phyloP scores from a whole-genome alignment of 2,888 invertebrate species.

The Cylloceria caligata region DNA sequence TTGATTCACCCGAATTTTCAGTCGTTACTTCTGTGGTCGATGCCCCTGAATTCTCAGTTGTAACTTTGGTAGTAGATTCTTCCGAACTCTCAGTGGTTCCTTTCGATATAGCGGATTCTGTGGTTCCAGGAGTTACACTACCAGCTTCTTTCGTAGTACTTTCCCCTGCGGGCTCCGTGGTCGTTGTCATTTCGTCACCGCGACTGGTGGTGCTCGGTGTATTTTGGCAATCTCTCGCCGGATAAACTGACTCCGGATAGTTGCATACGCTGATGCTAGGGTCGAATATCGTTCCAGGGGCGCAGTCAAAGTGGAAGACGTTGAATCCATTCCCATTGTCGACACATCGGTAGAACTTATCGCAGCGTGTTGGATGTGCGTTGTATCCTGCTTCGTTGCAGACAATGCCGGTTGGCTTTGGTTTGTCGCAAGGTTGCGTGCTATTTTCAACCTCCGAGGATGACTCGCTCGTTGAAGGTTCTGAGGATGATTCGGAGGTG shows the following conservation, averaged over 20 bases:
- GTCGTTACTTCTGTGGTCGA: conserved; percentile 57
- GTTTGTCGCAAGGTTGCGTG: conserved; percentile 54
- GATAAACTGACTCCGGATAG: conserved; percentile 88
- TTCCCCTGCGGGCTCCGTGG: conserved; percentile 47
- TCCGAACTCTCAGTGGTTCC: conserved; percentile 52
- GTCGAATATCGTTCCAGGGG: conserved; percentile 91
- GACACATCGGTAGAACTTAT: conserved; percentile 90
- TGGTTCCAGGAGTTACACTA: conserved; percentile 53
- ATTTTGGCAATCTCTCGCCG: conserved; percentile 81
- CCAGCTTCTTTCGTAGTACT: conserved; percentile 53
- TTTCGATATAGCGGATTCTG: conserved; percentile 25
- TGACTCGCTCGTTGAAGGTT: conserved; percentile 38
- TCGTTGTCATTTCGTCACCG: conserved; percentile 21
- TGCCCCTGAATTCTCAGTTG: conserved; percentile 61
- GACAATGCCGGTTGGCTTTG: conserved; percentile 74
- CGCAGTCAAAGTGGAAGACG: conserved; percentile 89
- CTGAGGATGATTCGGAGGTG: conserved; percentile 38
- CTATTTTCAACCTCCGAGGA: conserved; percentile 55
- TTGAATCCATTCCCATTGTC: conserved; percentile 88
- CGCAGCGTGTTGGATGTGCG: conserved; percentile 87
- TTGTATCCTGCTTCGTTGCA: conserved; percentile 88
- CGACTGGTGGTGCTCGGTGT: conserved; percentile 14
- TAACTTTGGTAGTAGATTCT: conserved; percentile 56
- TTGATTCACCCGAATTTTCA: conserved; percentile 47
- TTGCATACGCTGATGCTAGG: conserved; percentile 89